phyloP scores from a whole-genome alignment of 1,140 invertebrate genomes.

The Penaeus chinensis region DNA sequence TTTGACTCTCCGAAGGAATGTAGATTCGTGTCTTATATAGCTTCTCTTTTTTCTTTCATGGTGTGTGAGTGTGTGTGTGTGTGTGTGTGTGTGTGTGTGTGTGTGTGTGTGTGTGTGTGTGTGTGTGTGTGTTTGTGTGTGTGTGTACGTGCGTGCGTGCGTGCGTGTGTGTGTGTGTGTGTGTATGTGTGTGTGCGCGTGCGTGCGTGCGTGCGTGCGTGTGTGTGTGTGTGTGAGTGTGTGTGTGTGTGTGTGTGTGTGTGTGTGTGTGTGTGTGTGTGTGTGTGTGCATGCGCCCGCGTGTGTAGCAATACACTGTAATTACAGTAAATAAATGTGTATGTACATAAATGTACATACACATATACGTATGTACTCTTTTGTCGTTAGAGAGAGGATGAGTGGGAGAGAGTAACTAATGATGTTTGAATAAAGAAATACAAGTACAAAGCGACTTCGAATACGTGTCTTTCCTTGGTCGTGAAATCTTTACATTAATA shows the following conservation, averaged over 20 bases:
- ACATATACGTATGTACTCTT: too few relatives aligned
- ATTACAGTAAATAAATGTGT: not conserved
- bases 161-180: not conserved
- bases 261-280: not conserved
- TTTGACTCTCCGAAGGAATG: too few relatives aligned
- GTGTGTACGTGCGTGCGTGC: not conserved
- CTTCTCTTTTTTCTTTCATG: not conserved
- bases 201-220: not conserved
- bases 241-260: not conserved
- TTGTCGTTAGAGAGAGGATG: too few relatives aligned
- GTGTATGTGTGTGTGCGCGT: conserved; percentile 14
- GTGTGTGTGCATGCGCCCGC: conserved; percentile 7
- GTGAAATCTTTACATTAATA: too few relatives aligned
- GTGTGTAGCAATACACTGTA: conserved; percentile 4
- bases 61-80: not conserved
- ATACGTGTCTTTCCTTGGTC: too few relatives aligned
- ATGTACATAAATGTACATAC: not conserved
- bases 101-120: not conserved
- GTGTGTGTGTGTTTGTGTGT: not conserved
- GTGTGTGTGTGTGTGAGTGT: not conserved
- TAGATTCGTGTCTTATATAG: not conserved
- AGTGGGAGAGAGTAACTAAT: too few relatives aligned
- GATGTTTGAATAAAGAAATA: too few relatives aligned
- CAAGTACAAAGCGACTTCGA: too few relatives aligned
- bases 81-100: not conserved